Evolutionary conservation across 2,797 vertebrate genomes (phyloP).

Genomic region (Spheniscus humboldti): DNA sequence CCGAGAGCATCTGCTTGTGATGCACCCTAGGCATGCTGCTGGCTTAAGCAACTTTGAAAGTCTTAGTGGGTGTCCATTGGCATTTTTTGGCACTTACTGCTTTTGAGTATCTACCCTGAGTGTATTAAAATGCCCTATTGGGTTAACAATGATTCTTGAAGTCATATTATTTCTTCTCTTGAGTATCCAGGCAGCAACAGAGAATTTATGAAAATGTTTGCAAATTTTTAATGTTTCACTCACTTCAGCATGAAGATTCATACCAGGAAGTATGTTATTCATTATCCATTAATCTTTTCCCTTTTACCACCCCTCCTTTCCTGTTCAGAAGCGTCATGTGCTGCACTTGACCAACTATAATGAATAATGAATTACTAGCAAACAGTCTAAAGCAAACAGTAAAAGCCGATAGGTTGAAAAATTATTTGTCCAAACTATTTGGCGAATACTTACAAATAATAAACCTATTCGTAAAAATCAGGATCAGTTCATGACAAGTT

Average conservation of each 20-base stretch:
- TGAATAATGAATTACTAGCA: conserved; percentile 47
- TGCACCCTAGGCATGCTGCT: not conserved
- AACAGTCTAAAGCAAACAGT: conserved; percentile 36
- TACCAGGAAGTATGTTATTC: not conserved
- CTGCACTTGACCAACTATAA: conserved; percentile 3
- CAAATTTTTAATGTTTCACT: not conserved
- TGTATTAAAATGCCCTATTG: not conserved
- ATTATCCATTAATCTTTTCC: not conserved
- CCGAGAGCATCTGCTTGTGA: not conserved
- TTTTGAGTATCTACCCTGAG: not conserved
- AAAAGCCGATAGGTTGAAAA: conserved; percentile 28
- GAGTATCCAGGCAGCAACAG: not conserved
- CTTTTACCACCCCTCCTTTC: not conserved
- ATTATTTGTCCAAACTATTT: conserved; percentile 43
- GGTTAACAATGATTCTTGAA: not conserved
- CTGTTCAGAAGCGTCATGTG: not conserved
- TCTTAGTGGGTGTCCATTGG: not conserved
- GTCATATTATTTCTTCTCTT: not conserved
- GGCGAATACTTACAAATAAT: conserved; percentile 35
- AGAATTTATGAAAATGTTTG: not conserved
- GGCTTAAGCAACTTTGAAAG: not conserved
- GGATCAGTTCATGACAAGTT: not conserved
- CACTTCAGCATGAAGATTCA: not conserved
- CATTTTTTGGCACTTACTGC: not conserved
- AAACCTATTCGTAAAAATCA: not conserved